phyloP scores from a whole-genome alignment of 1,140 invertebrate genomes.

The Aporrectodea caliginosa region DNA sequence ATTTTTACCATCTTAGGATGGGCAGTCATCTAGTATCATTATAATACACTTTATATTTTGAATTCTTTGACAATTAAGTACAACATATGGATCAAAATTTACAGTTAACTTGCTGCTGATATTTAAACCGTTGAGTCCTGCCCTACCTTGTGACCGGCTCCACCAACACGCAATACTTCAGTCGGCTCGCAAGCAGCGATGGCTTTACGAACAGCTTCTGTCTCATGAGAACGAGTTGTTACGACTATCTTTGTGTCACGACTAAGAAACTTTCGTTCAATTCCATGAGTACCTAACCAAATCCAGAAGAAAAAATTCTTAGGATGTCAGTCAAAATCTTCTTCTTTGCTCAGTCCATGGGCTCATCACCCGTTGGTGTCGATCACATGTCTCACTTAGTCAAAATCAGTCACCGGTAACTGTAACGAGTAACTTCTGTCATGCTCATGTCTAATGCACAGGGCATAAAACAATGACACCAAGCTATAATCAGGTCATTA shows the following conservation, averaged over 20 bases:
- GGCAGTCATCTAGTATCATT: no score
- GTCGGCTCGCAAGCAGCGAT: slow-evolving; percentile 77
- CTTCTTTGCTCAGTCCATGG: background rate
- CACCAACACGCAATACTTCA: slow-evolving; percentile 83
- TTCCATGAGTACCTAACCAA: slow-evolving; percentile 64
- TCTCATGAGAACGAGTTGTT: slow-evolving; percentile 88
- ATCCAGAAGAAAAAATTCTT: background rate
- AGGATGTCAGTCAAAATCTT: background rate
- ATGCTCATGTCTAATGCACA: no score
- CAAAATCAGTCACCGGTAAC: background rate
- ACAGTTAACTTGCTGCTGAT: no score
- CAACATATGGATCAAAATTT: no score
- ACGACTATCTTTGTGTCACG: slow-evolving; percentile 74
- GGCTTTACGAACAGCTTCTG: slow-evolving; percentile 73
- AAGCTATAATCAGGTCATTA: no score
- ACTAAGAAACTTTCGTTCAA: slow-evolving; percentile 62
- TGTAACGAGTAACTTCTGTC: background rate
- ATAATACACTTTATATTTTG: no score
- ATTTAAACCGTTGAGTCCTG: no score
- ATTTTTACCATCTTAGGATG: no score
- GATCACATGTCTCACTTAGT: background rate
- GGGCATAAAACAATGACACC: no score
- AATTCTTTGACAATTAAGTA: no score
- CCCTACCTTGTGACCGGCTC: slow-evolving; percentile 91
- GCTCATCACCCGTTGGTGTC: no score